A percentile compares a stretch with the other conserved stretches of the same genome.
Conservation (phyloP, 2,888 invertebrate genomes). For the Cremastinae sp. region DNA sequence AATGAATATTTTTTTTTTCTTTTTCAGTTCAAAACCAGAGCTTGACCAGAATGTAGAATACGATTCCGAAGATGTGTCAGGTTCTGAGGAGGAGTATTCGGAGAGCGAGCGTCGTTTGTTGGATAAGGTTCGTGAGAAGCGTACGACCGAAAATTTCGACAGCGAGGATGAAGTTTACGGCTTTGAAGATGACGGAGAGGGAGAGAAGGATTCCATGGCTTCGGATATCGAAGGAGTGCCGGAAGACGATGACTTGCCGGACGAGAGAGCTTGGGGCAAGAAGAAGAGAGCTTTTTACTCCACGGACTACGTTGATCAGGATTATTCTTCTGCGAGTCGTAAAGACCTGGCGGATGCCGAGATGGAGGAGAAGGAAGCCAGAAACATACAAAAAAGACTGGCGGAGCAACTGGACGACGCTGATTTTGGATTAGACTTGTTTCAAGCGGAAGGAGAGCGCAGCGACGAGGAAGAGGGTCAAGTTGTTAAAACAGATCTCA, state of each 20-base stretch:
- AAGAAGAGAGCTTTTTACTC: slow-evolving; percentile 90
- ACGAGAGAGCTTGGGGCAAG: slow-evolving; percentile 94
- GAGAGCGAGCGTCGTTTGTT: slow-evolving; percentile 85
- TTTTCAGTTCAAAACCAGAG: slow-evolving; percentile 53
- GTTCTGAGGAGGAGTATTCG: slow-evolving; percentile 88
- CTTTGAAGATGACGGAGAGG: slow-evolving; percentile 80
- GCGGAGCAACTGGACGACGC: slow-evolving; percentile 89
- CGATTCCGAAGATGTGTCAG: slow-evolving; percentile 85
- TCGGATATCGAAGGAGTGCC: slow-evolving; percentile 88
- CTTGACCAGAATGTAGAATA: slow-evolving; percentile 70
- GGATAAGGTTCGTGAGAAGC: slow-evolving; percentile 83
- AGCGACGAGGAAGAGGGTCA: slow-evolving; percentile 74
- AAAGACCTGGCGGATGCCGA: slow-evolving; percentile 88
- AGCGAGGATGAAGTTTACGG: slow-evolving; percentile 85
- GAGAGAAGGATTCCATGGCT: slow-evolving; percentile 82
- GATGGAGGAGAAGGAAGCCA: slow-evolving; percentile 92
- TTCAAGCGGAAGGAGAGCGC: slow-evolving; percentile 70
- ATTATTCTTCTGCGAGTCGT: slow-evolving; percentile 85
- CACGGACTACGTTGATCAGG: slow-evolving; percentile 94
- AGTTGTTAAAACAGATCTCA: slow-evolving; percentile 88
- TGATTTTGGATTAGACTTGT: slow-evolving; percentile 86
- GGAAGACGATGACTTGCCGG: slow-evolving; percentile 87
- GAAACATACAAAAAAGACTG: slow-evolving; percentile 89
- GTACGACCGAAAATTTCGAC: slow-evolving; percentile 82
- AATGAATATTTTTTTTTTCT: no score